These are phyloP conservation scores for Acrossocheilus fasciatus DNA, from an alignment of 2,797 vertebrate genomes.

Conservation along the genomic window DNA sequence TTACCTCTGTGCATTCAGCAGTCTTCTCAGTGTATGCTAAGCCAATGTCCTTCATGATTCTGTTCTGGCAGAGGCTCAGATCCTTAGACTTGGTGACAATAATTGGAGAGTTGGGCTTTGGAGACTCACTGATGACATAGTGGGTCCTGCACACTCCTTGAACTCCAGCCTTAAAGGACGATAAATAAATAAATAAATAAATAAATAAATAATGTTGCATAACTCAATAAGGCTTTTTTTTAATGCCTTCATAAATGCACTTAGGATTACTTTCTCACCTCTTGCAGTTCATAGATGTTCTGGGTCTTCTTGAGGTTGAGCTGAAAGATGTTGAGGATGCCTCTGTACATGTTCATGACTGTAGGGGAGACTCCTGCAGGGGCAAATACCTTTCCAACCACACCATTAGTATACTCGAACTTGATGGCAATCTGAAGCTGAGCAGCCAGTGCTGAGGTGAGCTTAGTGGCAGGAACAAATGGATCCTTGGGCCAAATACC, in stretches of 20 bases:
- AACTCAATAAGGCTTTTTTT: not conserved
- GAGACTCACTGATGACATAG: slow-evolving; percentile 68
- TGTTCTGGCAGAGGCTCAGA: too few relatives aligned
- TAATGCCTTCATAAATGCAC: too few relatives aligned
- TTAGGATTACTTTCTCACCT: slow-evolving; percentile 64
- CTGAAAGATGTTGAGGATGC: slow-evolving; percentile 74
- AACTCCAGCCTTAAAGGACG: slow-evolving; percentile 71
- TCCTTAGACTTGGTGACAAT: too few relatives aligned
- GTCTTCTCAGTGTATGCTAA: too few relatives aligned
- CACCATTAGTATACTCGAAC: too few relatives aligned
- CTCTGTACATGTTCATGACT: slow-evolving; percentile 75
- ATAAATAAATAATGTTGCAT: not conserved
- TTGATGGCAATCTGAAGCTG: too few relatives aligned
- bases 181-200: not conserved
- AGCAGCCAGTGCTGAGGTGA: too few relatives aligned
- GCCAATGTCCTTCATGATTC: too few relatives aligned
- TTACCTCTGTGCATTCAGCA: too few relatives aligned
- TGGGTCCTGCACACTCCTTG: slow-evolving; percentile 79
- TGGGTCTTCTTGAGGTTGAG: slow-evolving; percentile 75
- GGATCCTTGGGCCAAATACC: too few relatives aligned
- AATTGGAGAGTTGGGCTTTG: too few relatives aligned
- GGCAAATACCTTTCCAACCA: slow-evolving; percentile 66
- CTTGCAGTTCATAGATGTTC: slow-evolving; percentile 76
- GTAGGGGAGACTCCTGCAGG: slow-evolving; percentile 67
- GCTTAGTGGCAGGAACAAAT: too few relatives aligned